Evolutionary conservation across 2,888 invertebrate species (phyloP), one percentile per base, ranked within the genome.

Genomic region (Drosophila gaucha): DNA sequence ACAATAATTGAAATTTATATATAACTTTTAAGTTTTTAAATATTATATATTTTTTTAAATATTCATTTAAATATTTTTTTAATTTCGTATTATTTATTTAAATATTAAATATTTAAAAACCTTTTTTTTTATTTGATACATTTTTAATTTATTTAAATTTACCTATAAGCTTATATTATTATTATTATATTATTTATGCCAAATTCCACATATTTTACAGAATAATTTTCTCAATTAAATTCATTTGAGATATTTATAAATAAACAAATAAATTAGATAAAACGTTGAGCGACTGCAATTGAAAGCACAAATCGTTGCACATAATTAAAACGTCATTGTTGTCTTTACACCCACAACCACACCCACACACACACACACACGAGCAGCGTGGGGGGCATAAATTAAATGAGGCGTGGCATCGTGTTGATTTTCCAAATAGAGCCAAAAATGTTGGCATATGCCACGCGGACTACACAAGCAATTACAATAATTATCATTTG

Each of bases 321-420:
- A 69, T 80, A 80, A 79, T 80, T 76, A 73, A 73, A 74, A 50
- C 60, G 57, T 57, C 52, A 73, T 78, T 76, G 77, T 76, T 70
- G 59, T 38, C 51, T n/a, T n/a, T n/a, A n/a, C n/a, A n/a, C n/a
- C n/a, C 56, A 52, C 16, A 46, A n/a, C 41, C n/a, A 24, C 43
- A 49, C 16, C 31, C n/a, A 20, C 26, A 41, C 24, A 39, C 28
- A 31, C 31, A n/a, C n/a, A n/a, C n/a, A n/a, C n/a, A n/a, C 31
- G 28, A 1, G 6, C 10, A 38, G 24, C 14, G 24, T 6, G 16
- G 41, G 60, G 44, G 57, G 41, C 33, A 63, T 67, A 64, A 46
- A 64, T 66, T 46, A 60, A 65, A 28, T 41, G 36, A 51, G 55
- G 60, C 65, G 57, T 68, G 59, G 58, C 69, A 35, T 26, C 26